Evolutionary conservation across 2,888 invertebrate genomes (phyloP), one percentile per base, ranked within the genome.

Genomic region (Glaucopsyche alexis): DNA sequence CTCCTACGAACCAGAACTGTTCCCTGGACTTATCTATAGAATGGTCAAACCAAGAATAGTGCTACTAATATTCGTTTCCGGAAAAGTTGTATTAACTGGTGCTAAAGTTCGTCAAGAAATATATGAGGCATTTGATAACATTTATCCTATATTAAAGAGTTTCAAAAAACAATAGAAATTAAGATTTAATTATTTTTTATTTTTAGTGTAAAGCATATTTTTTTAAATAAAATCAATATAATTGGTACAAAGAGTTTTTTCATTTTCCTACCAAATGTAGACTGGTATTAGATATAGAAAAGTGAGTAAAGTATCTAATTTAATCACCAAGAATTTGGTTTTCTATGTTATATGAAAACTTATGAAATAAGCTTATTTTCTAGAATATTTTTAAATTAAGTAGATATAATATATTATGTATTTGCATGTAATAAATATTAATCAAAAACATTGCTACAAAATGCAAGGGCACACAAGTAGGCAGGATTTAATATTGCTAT

Each of bases 11-110:
- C 99, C 99, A 0, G 99, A 99, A 89, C 93, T 99, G 67, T 99
- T 99, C 87, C 99, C 99, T 66, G 99, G 99, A 78, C 95, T 99
- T 65, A 99, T 99, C 81, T 99, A 99, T 88, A 95, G 99, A 84
- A 98, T 99, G 98, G 98, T 99, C 73, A 97, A 98, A 88, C 99
- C 99, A 8, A 96, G 98, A 83, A 97, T 99, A 83, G 99, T 99
- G 6, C 94, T 99, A 77, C 94, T 99, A 71, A 99, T 99, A 82
- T 99, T 99, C 92, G 99, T 99, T 6, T 99, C 99, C 77, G 99
- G 99, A 71, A 99, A 99, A 94, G 96, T 99, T 76, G 99, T 99
- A 16, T 94, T 99, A 78, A 99, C 99, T 78, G 99, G 99, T 78
- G 99, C 98, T 75, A 99, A 99, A 94, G 96, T 97, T 64, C 94